A percentile compares a stretch with the other conserved stretches of the same genome.
Conservation (phyloP, 2,888 invertebrate species). For the Aleiodes alternator region DNA sequence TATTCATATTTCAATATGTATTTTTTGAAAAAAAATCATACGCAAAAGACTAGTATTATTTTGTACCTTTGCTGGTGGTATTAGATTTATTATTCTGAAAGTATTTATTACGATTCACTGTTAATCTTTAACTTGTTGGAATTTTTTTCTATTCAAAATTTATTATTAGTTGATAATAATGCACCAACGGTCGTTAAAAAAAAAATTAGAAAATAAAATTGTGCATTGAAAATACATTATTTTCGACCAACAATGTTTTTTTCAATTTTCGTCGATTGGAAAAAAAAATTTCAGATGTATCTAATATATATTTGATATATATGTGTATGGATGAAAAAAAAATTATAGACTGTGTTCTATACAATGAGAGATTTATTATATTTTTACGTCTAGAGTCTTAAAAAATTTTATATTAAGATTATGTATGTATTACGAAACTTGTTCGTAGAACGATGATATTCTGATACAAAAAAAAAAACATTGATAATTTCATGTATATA, state of each 20-base stretch:
- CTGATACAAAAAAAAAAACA: conserved; percentile 18
- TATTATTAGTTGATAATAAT: conserved; percentile 17
- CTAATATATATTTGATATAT: conserved; percentile 29
- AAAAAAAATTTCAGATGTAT: not conserved
- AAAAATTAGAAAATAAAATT: not conserved
- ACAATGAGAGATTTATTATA: not conserved
- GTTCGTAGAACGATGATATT: conserved; percentile 5
- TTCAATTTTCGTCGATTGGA: not conserved
- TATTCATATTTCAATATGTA: not conserved
- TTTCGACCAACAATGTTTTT: conserved; percentile 4
- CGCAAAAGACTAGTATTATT: conserved; percentile 36
- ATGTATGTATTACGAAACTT: conserved; percentile 2
- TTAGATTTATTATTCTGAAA: conserved; percentile 19
- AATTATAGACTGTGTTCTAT: too few species aligned
- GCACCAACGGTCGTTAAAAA: conserved; percentile 10
- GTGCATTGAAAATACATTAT: not conserved
- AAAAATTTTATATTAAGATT: conserved; percentile 8
- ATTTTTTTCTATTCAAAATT: conserved; percentile 22
- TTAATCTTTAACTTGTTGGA: conserved; percentile 14
- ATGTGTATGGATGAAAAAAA: not conserved
- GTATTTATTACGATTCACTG: conserved; percentile 18
- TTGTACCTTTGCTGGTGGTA: conserved; percentile 30
- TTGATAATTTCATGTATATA: conserved; percentile 32
- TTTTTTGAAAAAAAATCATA: not conserved
- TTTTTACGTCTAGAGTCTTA: conserved; percentile 10